Evolutionary conservation across 1,140 invertebrate species (phyloP), one percentile per base, ranked within the genome.

Genomic region (Holcopasites calliopsidis): DNA sequence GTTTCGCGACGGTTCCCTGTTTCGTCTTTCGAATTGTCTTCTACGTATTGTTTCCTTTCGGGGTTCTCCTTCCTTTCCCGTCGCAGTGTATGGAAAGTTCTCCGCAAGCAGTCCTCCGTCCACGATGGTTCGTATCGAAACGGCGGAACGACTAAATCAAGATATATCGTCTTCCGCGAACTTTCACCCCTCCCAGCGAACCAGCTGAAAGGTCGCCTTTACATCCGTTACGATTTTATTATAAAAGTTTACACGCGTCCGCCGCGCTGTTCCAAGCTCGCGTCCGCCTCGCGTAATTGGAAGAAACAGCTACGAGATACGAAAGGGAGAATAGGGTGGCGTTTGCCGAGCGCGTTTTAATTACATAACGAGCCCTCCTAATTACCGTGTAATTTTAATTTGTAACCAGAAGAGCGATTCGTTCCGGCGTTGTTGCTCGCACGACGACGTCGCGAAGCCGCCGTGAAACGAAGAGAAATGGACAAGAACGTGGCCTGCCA

Each of bases 381-480:
- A 82, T 82, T 80, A 66, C 73, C 78, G 71, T 70, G 79, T 81
- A 76, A 71, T 80, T 79, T 80, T 82, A 80, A 80, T 80, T 80
- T 76, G 72, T 54, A 62, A 71, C 72, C 23, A 68, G 78, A 49
- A 71, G 68, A 66, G 71, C 68, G 73, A 80, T 47, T 75, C 78
- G 74, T 70, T 52, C 66, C 3, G 16, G 16, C 52, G 33, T 18
- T 44, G 50, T 49, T 74, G 52, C n/a, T 42, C 21, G 26, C 66
- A 18, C 21, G 3, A 10, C 21, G 31, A 16, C 3, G 42, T 2
- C 11, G 18, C 5, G 42, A 33, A 31, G 31, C 44, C 10, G 23
- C 33, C 10, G 11, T 11, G 26, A 18, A 21, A 33, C 44, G 2
- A 21, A 44, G 28, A 68, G 55, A 69, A 47, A 68, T 23, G 38